phyloP scores from a whole-genome alignment of 2,888 invertebrate genomes.

The Trachelus iudaicus region DNA sequence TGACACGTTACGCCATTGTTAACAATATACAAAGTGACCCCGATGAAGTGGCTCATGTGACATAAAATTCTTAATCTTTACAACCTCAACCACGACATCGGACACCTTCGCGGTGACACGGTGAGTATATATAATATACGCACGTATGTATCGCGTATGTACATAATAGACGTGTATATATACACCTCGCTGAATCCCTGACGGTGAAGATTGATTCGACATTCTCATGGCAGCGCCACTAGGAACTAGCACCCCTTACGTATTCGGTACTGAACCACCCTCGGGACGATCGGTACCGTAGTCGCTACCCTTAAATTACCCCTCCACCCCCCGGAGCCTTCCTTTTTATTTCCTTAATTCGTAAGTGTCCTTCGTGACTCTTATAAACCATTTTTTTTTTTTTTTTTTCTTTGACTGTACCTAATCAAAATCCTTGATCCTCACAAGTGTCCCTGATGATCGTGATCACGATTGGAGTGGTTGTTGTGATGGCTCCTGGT shows the following conservation, averaged over 20 bases:
- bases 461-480: not conserved
- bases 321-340: not conserved
- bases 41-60: conserved; percentile 56
- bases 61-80: conserved; percentile 38
- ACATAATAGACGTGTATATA: not conserved
- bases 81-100: not conserved
- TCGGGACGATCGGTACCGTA: not conserved
- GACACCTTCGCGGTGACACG: not conserved
- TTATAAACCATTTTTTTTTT: not conserved
- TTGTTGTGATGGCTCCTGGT: not conserved
- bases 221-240: not conserved
- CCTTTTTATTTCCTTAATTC: not conserved
- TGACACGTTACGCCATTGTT: not conserved
- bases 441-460: not conserved
- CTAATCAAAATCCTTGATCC: not conserved
- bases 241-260: not conserved
- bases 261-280: not conserved
- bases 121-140: not conserved
- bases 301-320: not conserved
- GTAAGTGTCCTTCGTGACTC: not conserved
- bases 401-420: not conserved
- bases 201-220: not conserved
- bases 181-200: not conserved
- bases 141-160: not conserved
- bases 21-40: conserved; percentile 32